Evolutionary conservation across 2,113 vertebrate species (phyloP).

Genomic region (Grallaria varia): DNA sequence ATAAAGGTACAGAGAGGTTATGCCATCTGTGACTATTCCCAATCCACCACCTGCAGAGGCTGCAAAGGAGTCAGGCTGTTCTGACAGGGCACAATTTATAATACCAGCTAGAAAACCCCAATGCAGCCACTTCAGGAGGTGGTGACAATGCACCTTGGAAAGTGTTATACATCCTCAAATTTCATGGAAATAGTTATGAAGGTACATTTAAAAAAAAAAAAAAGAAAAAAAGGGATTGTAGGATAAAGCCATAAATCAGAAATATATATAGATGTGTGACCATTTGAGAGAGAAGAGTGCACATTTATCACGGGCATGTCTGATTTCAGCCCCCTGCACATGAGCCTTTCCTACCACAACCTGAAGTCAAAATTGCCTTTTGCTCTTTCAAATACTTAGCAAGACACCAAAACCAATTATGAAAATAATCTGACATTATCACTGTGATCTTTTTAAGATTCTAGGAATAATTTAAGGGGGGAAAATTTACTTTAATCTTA

Average conservation of each 20-base stretch:
- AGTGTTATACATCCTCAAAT: not conserved
- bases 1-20: not conserved
- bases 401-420: not conserved
- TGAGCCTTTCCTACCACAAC: fast-evolving
- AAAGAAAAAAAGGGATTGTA: not conserved
- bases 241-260: not conserved
- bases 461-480: not conserved
- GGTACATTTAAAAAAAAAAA: not conserved
- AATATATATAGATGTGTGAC: not conserved
- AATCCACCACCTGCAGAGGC: not conserved
- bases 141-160: not conserved
- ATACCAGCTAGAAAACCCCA: not conserved
- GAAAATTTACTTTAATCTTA: not conserved
- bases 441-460: not conserved
- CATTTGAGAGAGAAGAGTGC: not conserved
- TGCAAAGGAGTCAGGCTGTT: not conserved
- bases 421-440: not conserved
- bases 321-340: not conserved
- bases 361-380: not conserved
- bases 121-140: not conserved
- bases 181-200: not conserved
- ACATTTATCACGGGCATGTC: fast-evolving
- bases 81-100: not conserved
- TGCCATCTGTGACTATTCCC: not conserved
- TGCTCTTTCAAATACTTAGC: not conserved